Conservation (phyloP, 2,888 invertebrate genomes). For the Brachyopa scutellaris region DNA sequence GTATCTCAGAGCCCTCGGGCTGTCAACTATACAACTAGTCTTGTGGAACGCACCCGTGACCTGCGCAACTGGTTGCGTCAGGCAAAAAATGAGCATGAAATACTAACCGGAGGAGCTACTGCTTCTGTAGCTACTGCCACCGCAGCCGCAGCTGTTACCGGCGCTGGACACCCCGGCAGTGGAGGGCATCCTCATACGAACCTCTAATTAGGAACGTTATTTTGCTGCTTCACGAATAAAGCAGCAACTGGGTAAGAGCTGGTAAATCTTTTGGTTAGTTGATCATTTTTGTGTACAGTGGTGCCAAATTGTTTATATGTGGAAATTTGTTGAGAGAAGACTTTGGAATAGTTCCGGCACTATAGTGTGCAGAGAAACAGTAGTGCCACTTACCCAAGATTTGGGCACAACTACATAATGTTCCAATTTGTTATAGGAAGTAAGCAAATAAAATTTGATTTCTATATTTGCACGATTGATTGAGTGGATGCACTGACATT, state of each 20-base stretch:
- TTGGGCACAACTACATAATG: constrained; percentile 5
- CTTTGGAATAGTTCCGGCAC: background rate
- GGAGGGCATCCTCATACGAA: constrained; percentile 58
- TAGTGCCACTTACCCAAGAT: background rate
- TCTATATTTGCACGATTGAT: constrained; percentile 8
- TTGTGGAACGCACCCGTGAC: constrained; percentile 86
- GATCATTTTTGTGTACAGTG: background rate
- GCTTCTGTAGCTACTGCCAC: constrained; percentile 7
- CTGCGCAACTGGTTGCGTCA: constrained; percentile 87
- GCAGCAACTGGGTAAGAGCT: constrained; percentile 49
- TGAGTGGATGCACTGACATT: constrained; percentile 6
- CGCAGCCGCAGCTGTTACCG: background rate
- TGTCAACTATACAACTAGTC: constrained; percentile 84
- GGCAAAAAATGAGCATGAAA: constrained; percentile 81
- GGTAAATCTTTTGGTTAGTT: background rate
- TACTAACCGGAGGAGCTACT: constrained; percentile 75
- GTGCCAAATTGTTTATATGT: constrained; percentile 22
- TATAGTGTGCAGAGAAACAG: background rate
- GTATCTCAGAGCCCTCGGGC: constrained; percentile 81
- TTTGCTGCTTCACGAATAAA: constrained; percentile 63
- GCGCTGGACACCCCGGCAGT: constrained; percentile 31
- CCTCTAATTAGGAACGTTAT: constrained; percentile 63
- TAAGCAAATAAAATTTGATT: constrained; percentile 28
- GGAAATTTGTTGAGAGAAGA: background rate
- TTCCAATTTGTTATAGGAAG: constrained; percentile 25